Conservation (phyloP, 2,113 vertebrate species). For the Myotis lucifugus region DNA sequence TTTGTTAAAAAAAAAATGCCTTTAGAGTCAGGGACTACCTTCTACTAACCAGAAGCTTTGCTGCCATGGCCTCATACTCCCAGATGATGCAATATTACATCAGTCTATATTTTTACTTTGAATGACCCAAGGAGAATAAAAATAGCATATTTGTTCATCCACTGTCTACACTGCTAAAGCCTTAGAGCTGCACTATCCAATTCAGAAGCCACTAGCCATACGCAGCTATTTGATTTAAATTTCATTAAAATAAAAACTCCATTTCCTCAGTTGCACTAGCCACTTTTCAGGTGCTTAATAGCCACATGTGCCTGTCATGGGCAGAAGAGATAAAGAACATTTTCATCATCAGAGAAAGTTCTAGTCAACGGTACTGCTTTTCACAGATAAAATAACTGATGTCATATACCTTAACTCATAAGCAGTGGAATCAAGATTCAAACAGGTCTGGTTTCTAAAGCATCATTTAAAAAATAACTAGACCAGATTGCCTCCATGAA, state of each 20-base stretch:
- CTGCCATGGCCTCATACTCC: not conserved
- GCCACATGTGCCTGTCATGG: not conserved
- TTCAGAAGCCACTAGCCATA: constrained; percentile 10
- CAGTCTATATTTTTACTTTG: not conserved
- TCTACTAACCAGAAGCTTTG: not conserved
- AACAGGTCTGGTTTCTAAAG: not conserved
- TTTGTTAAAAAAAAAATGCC: not conserved
- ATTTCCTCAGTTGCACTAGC: not conserved
- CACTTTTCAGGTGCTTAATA: not conserved
- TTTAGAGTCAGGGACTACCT: not conserved
- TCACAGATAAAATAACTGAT: constrained; percentile 1
- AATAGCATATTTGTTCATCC: not conserved
- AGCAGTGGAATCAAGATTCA: not conserved
- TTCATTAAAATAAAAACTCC: not conserved
- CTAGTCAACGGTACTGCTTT: not conserved
- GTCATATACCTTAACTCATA: not conserved
- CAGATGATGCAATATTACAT: not conserved
- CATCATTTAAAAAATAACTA: constrained; percentile 5
- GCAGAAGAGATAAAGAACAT: not conserved
- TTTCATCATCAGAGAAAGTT: constrained; percentile 20
- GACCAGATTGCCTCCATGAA: not conserved
- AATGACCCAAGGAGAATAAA: not conserved
- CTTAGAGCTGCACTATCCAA: not conserved
- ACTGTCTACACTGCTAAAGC: not conserved
- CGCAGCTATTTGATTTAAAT: not conserved